Conservation (phyloP, 2,888 invertebrate genomes). For the Cheilosia impressa region DNA sequence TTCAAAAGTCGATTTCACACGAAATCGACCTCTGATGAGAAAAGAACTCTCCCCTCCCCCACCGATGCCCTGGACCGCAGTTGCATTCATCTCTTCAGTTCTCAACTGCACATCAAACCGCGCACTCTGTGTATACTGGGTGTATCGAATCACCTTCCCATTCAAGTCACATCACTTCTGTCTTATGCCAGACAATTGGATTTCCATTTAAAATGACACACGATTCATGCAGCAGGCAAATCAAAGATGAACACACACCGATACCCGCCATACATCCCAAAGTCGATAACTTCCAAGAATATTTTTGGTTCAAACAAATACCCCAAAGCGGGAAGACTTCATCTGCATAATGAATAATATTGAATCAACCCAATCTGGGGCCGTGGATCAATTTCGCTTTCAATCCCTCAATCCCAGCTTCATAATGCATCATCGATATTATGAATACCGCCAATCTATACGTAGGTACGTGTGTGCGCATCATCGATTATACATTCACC, state of each 20-base stretch:
- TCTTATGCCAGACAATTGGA: constrained; percentile 66
- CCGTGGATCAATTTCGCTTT: constrained; percentile 66
- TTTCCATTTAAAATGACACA: constrained; percentile 72
- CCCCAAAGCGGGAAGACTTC: constrained; percentile 23
- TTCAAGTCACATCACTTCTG: constrained; percentile 63
- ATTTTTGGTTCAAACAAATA: constrained; percentile 34
- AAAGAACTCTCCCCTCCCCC: constrained; percentile 11
- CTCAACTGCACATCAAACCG: constrained; percentile 30
- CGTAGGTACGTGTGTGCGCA: constrained; percentile 26
- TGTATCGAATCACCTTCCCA: constrained; percentile 49
- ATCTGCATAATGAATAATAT: constrained; percentile 65
- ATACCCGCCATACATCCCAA: background rate
- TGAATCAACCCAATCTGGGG: constrained; percentile 62
- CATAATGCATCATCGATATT: constrained; percentile 71
- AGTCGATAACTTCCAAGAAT: constrained; percentile 47
- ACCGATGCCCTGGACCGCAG: background rate
- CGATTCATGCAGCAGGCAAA: constrained; percentile 27
- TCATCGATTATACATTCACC: constrained; percentile 61
- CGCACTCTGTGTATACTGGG: background rate
- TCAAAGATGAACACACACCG: constrained; percentile 3
- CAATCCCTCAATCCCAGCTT: constrained; percentile 50
- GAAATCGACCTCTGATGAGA: background rate
- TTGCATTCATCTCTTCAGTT: constrained; percentile 23
- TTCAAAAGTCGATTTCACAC: too few species aligned
- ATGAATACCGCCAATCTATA: constrained; percentile 57